Base-by-base conservation (phyloP, 35 echinoderm and acorn worm species). In the Patiria miniata region DNA sequence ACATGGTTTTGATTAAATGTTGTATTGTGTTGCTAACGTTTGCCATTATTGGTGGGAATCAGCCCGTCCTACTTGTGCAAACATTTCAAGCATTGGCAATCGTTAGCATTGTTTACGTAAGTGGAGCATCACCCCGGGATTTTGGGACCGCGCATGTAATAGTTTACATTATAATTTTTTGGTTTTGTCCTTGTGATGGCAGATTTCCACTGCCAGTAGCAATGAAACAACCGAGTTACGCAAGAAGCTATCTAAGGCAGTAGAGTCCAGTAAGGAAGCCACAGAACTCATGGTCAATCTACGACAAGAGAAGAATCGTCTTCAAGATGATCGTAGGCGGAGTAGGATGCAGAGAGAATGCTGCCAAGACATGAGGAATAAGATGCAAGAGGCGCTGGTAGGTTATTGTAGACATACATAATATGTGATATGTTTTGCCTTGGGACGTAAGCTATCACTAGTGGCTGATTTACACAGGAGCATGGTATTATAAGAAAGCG, bases 241-340 rank as follows among this genome's bases (percentile, higher is more conserved):
- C 34, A 77, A 87, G 36, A 87, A 87, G 78, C 50, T 87, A 33
- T 52, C 22, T 37, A 87, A 87, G 33, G 69, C 85, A 30, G 47
- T 78, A 19, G 68, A 53, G 28, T 77, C 85, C 19, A 87, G 69
- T 23, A 79, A 51, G 36, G 60, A 87, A 52, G 69, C 85, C 14
- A 87, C 85, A 1, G 36, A 61, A 5, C 85, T 87, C 6, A 39
- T 87, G 47, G 68, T 54, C 32, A 69, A 87, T 42, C 32, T 77
- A 32, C 61, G 85, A 1, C 68, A 87, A 26, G 52, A 69, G 17
- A 87, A 78, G 23, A 77, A 87, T 52, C 37, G 55, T 54, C 22
- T 87, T 23, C 40, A 87, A 16, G 42, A 69, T 2, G 65, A 87
- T 39, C 39, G 76, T 7, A 50, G 47, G 14, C 23, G 47, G 16